Percentiles rank a stretch among this genome's conserved stretches.
These are phyloP conservation scores for Mythimna pallens DNA, from an alignment of 2,888 invertebrate species.

Conservation along the genomic window DNA sequence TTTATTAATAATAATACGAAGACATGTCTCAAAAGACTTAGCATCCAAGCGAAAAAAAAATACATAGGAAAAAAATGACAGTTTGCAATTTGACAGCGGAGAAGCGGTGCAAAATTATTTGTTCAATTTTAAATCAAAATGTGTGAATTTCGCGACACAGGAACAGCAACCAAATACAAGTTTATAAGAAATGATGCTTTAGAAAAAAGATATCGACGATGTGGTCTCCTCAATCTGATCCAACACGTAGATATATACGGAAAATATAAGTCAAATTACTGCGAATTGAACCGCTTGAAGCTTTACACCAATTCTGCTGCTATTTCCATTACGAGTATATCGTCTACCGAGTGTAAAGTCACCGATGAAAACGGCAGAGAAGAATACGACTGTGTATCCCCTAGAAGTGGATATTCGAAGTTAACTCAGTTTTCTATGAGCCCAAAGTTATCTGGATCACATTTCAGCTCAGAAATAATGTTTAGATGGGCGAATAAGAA, in stretches of 20 bases:
- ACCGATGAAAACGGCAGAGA: background rate
- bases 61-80: no score
- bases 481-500: background rate
- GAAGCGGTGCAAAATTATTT: no score
- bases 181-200: background rate
- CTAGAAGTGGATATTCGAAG: background rate
- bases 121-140: slow-evolving; percentile 3
- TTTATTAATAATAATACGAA: no score
- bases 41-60: no score
- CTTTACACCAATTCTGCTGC: background rate
- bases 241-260: slow-evolving; percentile 17
- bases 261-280: slow-evolving; percentile 6
- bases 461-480: background rate
- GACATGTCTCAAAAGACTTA: no score
- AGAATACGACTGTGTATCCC: background rate
- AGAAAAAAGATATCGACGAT: background rate
- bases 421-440: background rate
- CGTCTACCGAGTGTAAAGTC: slow-evolving; percentile 2
- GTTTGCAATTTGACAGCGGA: background rate
- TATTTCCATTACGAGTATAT: background rate
- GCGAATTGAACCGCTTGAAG: background rate
- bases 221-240: background rate
- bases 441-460: background rate
- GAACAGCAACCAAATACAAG: background rate
- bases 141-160: background rate